phyloP scores from a whole-genome alignment of 35 echinoderm and acorn worm genomes.

The Heliocidaris tuberculata region DNA sequence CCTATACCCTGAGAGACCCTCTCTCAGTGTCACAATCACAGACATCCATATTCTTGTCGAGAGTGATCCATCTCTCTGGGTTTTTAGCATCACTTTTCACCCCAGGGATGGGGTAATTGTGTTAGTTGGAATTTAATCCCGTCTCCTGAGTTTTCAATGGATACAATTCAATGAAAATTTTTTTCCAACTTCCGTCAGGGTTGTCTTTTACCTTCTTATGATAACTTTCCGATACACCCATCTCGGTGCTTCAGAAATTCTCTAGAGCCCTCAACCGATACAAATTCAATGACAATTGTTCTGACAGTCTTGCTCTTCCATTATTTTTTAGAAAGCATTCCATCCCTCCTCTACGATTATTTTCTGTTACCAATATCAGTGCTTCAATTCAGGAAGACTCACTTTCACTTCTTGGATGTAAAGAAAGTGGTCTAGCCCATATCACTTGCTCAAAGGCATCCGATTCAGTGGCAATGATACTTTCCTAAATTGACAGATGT shows the following conservation, averaged over 20 bases:
- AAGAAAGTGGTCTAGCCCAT: neutral
- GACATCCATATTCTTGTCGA: neutral
- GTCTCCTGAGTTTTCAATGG: neutral
- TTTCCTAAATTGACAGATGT: neutral
- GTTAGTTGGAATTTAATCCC: neutral
- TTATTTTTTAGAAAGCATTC: neutral
- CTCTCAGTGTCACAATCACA: neutral
- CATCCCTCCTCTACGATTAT: neutral
- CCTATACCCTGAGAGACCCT: neutral
- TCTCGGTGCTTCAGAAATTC: neutral
- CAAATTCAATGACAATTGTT: neutral
- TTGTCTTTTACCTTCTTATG: neutral
- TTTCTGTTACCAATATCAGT: neutral
- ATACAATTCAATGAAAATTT: neutral
- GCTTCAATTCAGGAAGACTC: neutral
- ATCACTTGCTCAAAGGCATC: neutral
- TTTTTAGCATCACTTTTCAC: conserved; percentile 12
- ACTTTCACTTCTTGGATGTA: neutral
- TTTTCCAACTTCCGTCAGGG: neutral
- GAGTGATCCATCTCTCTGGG: neutral
- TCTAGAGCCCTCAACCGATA: neutral
- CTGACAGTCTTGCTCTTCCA: neutral
- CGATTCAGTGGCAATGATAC: neutral
- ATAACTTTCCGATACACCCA: neutral
- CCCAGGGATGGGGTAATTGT: neutral